phyloP scores from a whole-genome alignment of 1,140 invertebrate genomes.

The Drosophila hydei region DNA sequence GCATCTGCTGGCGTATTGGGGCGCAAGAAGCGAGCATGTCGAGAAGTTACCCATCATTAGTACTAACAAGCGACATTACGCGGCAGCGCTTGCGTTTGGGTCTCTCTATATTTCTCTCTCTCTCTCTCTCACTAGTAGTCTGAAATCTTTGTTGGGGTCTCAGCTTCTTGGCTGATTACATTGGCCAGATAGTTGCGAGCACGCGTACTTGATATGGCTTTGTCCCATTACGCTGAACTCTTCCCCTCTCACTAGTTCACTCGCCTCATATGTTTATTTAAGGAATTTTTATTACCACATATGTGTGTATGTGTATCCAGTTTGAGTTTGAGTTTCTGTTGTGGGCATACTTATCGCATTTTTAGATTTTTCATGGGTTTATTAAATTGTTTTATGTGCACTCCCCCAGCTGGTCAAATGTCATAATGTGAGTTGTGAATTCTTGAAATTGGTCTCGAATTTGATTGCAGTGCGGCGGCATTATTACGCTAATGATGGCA shows the following conservation, averaged over 20 bases:
- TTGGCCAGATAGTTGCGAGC: conserved; percentile 47
- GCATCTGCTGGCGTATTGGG: conserved; percentile 21
- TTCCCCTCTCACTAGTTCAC: background rate
- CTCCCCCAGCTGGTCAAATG: conserved; percentile 63
- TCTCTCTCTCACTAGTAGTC: background rate
- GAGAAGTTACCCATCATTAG: conserved; percentile 70
- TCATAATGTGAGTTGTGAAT: conserved; percentile 46
- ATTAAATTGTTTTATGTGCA: conserved; percentile 71
- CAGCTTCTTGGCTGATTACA: conserved; percentile 46
- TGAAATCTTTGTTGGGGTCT: conserved; percentile 41
- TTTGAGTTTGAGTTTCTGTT: conserved; percentile 15
- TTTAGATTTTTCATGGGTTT: conserved; percentile 78
- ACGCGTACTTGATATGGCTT: conserved; percentile 66
- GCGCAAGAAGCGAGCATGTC: conserved; percentile 26
- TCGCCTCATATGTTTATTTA: conserved; percentile 63
- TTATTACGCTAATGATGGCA: conserved; percentile 40
- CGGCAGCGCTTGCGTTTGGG: conserved; percentile 19
- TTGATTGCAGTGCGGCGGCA: conserved; percentile 48
- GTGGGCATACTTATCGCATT: conserved; percentile 63
- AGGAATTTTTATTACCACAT: conserved; percentile 69
- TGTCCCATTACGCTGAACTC: conserved; percentile 17
- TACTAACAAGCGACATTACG: conserved; percentile 80
- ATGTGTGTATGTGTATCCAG: conserved; percentile 21
- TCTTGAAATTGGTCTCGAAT: conserved; percentile 47
- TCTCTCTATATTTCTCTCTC: background rate